Conservation (phyloP, 2,113 vertebrate species). For the Crotalus viridis region DNA sequence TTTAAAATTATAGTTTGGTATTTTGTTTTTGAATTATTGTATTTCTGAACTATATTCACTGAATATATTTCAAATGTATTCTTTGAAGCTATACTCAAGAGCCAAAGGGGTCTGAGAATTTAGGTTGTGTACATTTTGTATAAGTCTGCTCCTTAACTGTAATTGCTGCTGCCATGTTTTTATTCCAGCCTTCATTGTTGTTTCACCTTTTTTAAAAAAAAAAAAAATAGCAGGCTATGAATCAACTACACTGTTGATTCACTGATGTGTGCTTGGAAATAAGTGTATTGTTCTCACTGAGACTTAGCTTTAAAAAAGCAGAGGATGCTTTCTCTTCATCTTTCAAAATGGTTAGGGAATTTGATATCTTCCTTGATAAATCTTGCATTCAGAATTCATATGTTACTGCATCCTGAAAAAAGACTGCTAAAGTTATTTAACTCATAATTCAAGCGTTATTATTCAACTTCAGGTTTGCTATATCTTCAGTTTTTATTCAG, state of each 20-base stretch:
- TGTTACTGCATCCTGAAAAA: background rate
- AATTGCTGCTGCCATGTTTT: background rate
- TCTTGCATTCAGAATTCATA: background rate
- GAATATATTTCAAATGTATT: background rate
- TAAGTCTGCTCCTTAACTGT: background rate
- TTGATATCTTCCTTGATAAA: background rate
- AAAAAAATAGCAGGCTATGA: background rate
- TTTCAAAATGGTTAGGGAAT: background rate
- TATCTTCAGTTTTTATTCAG: background rate
- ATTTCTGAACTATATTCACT: background rate
- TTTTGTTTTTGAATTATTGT: background rate
- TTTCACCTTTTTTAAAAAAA: background rate
- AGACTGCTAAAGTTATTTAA: background rate
- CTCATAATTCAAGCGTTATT: background rate
- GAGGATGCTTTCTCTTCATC: background rate
- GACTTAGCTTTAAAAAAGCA: background rate
- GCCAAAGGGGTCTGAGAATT: background rate
- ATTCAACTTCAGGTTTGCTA: background rate
- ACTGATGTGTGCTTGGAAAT: background rate
- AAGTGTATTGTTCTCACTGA: background rate
- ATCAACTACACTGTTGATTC: background rate
- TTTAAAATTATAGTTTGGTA: background rate
- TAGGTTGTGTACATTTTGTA: background rate
- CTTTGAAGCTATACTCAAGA: background rate
- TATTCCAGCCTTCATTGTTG: background rate